Conservation (phyloP, 2,113 vertebrate species). For the Phoenicopterus ruber region DNA sequence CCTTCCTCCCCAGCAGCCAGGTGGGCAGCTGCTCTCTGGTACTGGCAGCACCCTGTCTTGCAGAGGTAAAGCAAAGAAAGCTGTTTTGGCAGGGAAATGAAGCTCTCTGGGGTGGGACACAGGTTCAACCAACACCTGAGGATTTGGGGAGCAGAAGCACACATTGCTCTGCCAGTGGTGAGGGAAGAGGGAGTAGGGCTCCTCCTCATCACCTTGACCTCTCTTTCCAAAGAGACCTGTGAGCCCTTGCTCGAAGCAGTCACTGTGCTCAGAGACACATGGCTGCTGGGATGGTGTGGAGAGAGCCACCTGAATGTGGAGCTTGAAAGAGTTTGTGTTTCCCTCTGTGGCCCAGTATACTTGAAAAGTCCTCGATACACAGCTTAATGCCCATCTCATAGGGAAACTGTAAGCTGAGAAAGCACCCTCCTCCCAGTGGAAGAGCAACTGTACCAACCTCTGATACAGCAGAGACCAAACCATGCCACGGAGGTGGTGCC, state of each 20-base stretch:
- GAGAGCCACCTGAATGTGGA: not conserved
- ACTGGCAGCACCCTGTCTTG: not conserved
- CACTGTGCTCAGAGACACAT: not conserved
- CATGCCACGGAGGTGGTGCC: rapidly evolving
- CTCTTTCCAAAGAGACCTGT: not conserved
- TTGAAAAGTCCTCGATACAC: not conserved
- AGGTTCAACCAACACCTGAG: not conserved
- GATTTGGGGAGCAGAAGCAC: not conserved
- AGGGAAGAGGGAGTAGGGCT: not conserved
- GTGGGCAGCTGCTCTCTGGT: not conserved
- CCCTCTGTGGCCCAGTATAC: not conserved
- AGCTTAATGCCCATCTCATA: not conserved
- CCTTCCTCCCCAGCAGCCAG: not conserved
- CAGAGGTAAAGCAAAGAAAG: not conserved
- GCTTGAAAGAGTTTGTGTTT: not conserved
- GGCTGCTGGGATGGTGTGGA: not conserved
- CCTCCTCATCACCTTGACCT: not conserved
- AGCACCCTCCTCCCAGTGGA: not conserved
- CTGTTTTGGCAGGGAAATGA: not conserved
- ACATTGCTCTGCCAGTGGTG: rapidly evolving
- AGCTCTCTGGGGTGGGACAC: not conserved
- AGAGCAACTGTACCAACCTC: not conserved
- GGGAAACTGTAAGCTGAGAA: not conserved
- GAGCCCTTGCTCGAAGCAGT: not conserved
- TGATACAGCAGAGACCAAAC: not conserved